Conservation (phyloP, 2,113 vertebrate genomes). For the Onychostruthus taczanowskii region DNA sequence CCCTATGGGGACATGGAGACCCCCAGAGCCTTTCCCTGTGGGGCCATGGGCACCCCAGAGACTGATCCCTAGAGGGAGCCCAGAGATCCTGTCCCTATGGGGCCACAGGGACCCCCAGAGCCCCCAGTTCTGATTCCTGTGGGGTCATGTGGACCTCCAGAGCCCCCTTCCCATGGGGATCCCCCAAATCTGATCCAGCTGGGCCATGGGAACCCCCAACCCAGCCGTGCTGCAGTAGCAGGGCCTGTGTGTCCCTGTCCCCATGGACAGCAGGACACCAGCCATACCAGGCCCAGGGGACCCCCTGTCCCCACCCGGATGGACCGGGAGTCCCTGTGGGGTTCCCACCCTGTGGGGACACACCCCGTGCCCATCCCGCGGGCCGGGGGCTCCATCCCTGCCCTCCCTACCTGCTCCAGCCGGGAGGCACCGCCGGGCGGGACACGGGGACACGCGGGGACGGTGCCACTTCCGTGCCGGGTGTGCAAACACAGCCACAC, state of each 20-base stretch:
- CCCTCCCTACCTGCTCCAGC: conserved; percentile 15
- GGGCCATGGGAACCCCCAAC: fast-evolving
- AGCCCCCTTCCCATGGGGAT: background rate
- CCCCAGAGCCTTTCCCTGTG: fast-evolving
- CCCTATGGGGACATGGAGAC: background rate
- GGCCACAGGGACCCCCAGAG: background rate
- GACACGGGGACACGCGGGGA: background rate
- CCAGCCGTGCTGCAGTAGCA: background rate
- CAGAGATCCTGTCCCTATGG: background rate
- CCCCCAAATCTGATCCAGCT: background rate
- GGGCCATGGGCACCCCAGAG: background rate
- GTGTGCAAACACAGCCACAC: background rate
- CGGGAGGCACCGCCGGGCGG: background rate
- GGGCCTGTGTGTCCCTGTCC: background rate
- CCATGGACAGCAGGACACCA: fast-evolving
- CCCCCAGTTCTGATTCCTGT: background rate
- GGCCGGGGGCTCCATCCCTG: background rate
- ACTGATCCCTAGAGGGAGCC: fast-evolving
- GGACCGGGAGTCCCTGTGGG: fast-evolving
- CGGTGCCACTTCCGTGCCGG: conserved; percentile 32
- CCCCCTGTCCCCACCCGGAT: fast-evolving
- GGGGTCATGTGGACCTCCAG: background rate
- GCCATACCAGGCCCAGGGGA: background rate
- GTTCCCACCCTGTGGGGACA: background rate
- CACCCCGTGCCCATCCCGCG: fast-evolving